Conservation (phyloP, 2,888 invertebrate genomes). For the Neoascia interrupta region DNA sequence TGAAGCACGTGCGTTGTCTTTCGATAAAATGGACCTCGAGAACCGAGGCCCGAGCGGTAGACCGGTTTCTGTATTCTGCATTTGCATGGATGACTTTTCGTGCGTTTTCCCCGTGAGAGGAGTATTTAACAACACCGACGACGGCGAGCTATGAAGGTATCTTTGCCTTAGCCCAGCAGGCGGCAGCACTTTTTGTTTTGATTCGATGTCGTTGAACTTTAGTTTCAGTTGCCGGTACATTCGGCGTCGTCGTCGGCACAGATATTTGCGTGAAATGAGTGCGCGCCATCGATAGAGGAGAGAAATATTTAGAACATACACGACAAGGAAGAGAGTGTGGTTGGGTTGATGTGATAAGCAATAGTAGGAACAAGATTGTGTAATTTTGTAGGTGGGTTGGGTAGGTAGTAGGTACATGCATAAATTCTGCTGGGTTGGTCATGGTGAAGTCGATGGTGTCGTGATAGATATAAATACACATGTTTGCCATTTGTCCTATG, state of each 20-base stretch:
- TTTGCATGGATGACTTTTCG: constrained; percentile 64
- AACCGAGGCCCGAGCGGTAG: constrained; percentile 16
- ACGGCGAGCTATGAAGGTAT: constrained; percentile 27
- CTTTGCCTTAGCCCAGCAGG: constrained; percentile 46
- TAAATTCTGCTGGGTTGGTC: too few relatives aligned
- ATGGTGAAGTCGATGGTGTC: constrained; percentile 6
- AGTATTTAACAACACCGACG: constrained; percentile 11
- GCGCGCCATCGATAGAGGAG: constrained; percentile 45
- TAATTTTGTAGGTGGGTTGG: constrained; percentile 3
- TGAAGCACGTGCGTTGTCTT: constrained; percentile 48
- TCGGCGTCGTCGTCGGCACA: too few relatives aligned
- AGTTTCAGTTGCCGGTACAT: constrained; percentile 57
- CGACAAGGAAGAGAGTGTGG: constrained; percentile 27
- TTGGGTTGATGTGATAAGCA: constrained; percentile 53
- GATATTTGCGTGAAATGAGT: constrained; percentile 42
- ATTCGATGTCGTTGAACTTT: constrained; percentile 65
- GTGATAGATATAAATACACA: too few relatives aligned
- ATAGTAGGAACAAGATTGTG: constrained; percentile 25
- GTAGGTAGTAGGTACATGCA: constrained; percentile 2
- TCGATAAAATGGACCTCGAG: constrained; percentile 24
- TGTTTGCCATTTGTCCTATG: too few relatives aligned
- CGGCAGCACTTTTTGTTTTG: constrained; percentile 68
- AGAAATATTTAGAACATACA: constrained; percentile 50
- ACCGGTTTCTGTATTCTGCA: too few relatives aligned
- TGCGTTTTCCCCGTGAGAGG: constrained; percentile 44